A percentile compares a stretch with the other conserved stretches of the same genome.
Conservation (phyloP, 2,888 invertebrate species). For the Ceriagrion tenellum region DNA sequence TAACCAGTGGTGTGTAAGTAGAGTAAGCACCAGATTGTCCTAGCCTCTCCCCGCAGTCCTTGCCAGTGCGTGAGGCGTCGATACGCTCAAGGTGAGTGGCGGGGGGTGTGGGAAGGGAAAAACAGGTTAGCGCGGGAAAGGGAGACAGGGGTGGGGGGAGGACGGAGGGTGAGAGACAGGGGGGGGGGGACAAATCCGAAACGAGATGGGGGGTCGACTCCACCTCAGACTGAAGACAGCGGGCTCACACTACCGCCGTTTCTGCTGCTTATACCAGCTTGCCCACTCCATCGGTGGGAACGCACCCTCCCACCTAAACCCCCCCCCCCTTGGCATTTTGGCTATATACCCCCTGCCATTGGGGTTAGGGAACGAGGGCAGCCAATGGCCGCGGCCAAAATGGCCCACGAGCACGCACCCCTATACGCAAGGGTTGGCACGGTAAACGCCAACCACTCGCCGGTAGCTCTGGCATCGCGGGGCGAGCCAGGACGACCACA, state of each 20-base stretch:
- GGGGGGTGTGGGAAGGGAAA: not conserved
- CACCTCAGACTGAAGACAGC: not conserved
- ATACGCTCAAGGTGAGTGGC: not conserved
- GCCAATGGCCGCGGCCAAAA: conserved; percentile 8
- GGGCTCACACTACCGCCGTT: no score
- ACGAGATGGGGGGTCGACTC: not conserved
- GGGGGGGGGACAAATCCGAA: not conserved
- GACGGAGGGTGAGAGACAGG: not conserved
- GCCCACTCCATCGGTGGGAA: not conserved
- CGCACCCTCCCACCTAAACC: not conserved
- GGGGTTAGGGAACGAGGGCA: not conserved
- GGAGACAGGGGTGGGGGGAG: not conserved
- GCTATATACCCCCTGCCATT: no score
- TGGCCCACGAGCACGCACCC: conserved; percentile 8
- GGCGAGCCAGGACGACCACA: no score
- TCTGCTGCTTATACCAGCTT: no score
- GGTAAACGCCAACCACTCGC: not conserved
- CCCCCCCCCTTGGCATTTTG: no score
- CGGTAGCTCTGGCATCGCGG: no score
- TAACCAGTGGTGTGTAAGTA: no score
- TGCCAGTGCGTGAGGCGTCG: not conserved
- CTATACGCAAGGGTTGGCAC: not conserved
- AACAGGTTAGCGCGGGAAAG: not conserved
- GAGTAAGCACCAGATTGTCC: no score
- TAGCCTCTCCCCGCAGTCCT: not conserved